Conservation (phyloP, 2,113 vertebrate genomes). For the Lichenostomus cassidix region DNA sequence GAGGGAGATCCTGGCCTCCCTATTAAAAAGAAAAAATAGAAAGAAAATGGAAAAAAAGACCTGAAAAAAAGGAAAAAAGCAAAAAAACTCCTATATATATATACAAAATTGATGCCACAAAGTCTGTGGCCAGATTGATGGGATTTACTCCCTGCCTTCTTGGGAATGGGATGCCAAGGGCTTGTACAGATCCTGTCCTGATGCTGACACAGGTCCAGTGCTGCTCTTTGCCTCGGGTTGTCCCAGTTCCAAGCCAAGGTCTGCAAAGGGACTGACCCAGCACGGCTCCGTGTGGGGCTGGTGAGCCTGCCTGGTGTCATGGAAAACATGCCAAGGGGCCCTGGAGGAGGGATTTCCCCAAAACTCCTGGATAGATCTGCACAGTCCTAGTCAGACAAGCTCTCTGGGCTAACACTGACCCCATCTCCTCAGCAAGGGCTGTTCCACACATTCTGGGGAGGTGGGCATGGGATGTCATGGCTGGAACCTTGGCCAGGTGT, state of each 20-base stretch:
- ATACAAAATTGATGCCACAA: background rate
- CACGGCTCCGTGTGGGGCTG: fast-evolving
- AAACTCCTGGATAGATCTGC: background rate
- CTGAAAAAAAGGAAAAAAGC: no score
- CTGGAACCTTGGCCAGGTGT: background rate
- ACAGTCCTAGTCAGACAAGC: background rate
- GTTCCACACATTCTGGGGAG: fast-evolving
- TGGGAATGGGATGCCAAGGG: background rate
- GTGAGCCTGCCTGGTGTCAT: background rate
- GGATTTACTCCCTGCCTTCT: background rate
- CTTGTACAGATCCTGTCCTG: background rate
- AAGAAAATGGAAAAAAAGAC: no score
- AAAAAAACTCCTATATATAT: fast-evolving
- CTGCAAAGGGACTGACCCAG: background rate
- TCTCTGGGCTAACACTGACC: background rate
- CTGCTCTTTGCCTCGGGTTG: background rate
- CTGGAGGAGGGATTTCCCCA: background rate
- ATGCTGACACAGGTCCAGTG: background rate
- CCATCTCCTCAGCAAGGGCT: background rate
- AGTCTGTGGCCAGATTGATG: background rate
- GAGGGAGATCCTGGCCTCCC: no score
- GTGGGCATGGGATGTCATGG: background rate
- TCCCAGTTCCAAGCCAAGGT: background rate
- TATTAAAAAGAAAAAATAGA: background rate
- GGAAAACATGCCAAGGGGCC: fast-evolving